A percentile compares a stretch with the other conserved stretches of the same genome.
phyloP scores from a whole-genome alignment of 1,140 invertebrate genomes.

The Proales similis region DNA sequence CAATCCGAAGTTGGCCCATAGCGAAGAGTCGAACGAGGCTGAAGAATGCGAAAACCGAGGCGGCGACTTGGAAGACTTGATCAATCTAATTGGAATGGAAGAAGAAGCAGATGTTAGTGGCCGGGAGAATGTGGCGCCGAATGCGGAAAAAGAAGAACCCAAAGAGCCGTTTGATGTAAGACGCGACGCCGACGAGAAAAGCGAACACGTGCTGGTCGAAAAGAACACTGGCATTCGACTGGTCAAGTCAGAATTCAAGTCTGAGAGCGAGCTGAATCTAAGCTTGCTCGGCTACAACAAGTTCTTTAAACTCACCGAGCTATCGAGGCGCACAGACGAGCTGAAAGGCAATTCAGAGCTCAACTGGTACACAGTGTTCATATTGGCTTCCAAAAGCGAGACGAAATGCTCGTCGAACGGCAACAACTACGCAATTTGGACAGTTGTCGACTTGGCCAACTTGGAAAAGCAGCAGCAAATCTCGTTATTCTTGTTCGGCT shows the following conservation, averaged over 20 bases:
- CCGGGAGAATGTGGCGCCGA: too few relatives aligned
- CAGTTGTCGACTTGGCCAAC: slow-evolving; percentile 27
- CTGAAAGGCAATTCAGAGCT: slow-evolving; percentile 28
- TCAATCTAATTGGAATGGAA: too few relatives aligned
- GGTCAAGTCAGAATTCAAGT: slow-evolving; percentile 21
- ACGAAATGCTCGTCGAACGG: slow-evolving; percentile 32
- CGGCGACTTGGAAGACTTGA: too few relatives aligned
- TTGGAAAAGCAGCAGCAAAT: slow-evolving; percentile 27
- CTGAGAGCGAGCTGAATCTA: slow-evolving; percentile 19
- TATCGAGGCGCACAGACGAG: slow-evolving; percentile 9
- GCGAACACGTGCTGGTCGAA: too few relatives aligned
- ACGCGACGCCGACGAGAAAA: too few relatives aligned
- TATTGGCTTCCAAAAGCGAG: slow-evolving; percentile 33
- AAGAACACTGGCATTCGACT: slow-evolving; percentile 28
- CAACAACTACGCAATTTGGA: slow-evolving; percentile 32
- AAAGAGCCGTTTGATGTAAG: too few relatives aligned
- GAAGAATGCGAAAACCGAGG: too few relatives aligned
- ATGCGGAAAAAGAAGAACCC: too few relatives aligned
- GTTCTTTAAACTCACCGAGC: slow-evolving; percentile 11
- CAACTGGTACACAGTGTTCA: slow-evolving; percentile 32
- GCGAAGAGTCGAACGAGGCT: too few relatives aligned
- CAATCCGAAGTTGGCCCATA: too few relatives aligned
- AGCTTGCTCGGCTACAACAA: slow-evolving; percentile 31
- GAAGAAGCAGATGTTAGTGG: too few relatives aligned
- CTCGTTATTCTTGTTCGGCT: slow-evolving; percentile 17